These are phyloP conservation scores for Lobophora halterata DNA, from an alignment of 2,888 invertebrate species.

Conservation along the genomic window DNA sequence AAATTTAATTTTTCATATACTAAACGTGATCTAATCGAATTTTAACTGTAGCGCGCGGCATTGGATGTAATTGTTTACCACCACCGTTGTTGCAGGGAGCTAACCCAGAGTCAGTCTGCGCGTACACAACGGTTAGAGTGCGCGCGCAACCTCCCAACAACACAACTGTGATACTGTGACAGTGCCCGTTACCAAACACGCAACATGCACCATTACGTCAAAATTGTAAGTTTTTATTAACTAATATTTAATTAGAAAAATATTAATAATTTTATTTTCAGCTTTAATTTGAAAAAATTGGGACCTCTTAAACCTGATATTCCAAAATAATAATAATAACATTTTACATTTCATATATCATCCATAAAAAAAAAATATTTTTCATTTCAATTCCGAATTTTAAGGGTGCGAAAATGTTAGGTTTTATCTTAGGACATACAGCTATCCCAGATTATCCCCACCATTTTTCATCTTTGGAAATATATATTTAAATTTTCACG, in stretches of 20 bases:
- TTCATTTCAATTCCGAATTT: too few relatives aligned
- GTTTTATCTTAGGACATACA: too few relatives aligned
- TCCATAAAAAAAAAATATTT: too few relatives aligned
- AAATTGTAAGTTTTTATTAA: conserved; percentile 69
- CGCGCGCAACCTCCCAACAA: conserved; percentile 45
- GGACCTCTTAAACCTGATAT: too few relatives aligned
- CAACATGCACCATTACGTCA: conserved; percentile 66
- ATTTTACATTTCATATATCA: too few relatives aligned
- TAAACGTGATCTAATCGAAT: conserved; percentile 51
- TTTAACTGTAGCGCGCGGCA: conserved; percentile 41
- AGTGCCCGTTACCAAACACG: conserved; percentile 46
- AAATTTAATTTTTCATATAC: conserved; percentile 39
- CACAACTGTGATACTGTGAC: conserved; percentile 59
- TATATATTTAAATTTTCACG: not conserved
- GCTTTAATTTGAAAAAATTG: too few relatives aligned
- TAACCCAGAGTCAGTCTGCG: conserved; percentile 58
- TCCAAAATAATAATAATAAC: too few relatives aligned
- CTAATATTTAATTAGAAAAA: too few relatives aligned
- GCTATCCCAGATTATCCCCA: too few relatives aligned
- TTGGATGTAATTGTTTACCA: conserved; percentile 57
- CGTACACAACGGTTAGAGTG: conserved; percentile 54
- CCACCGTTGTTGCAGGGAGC: conserved; percentile 66
- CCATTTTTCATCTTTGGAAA: not conserved
- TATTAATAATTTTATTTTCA: too few relatives aligned
- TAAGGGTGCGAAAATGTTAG: too few relatives aligned